phyloP scores from a whole-genome alignment of 2,797 vertebrate genomes.

The Semotilus atromaculatus region DNA sequence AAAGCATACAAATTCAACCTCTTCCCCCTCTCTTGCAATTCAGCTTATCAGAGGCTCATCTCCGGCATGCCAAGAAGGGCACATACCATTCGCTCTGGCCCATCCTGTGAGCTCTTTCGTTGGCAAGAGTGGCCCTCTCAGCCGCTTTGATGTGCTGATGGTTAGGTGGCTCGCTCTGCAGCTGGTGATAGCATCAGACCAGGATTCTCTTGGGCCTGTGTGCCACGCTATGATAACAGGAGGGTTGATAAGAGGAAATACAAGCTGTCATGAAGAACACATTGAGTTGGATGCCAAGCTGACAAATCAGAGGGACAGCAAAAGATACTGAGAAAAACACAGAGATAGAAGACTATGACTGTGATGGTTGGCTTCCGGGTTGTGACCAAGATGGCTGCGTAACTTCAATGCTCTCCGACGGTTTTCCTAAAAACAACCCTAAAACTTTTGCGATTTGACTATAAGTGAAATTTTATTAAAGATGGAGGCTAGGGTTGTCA shows the following conservation, averaged over 20 bases:
- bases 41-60: conserved; percentile 47
- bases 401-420: too few relatives aligned
- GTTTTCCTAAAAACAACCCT: too few relatives aligned
- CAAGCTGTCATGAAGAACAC: conserved; percentile 75
- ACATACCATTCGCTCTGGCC: conserved; percentile 47
- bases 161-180: conserved; percentile 72
- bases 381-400: too few relatives aligned
- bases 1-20: background rate
- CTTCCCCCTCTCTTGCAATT: background rate
- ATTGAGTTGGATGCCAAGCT: conserved; percentile 63
- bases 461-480: too few relatives aligned
- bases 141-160: conserved; percentile 65
- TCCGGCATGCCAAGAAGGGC: conserved; percentile 40
- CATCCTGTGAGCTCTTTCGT: conserved; percentile 42
- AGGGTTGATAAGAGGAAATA: conserved; percentile 75
- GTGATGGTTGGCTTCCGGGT: too few relatives aligned
- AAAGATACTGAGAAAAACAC: background rate
- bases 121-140: conserved; percentile 50
- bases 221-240: conserved; percentile 72
- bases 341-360: conserved; percentile 30
- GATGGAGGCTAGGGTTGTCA: too few relatives aligned
- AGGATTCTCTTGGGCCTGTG: conserved; percentile 64
- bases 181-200: conserved; percentile 77
- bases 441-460: too few relatives aligned
- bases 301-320: conserved; percentile 50